Base-by-base conservation (phyloP, 2,888 invertebrate species). In the Rotaria magnacalcarata region DNA sequence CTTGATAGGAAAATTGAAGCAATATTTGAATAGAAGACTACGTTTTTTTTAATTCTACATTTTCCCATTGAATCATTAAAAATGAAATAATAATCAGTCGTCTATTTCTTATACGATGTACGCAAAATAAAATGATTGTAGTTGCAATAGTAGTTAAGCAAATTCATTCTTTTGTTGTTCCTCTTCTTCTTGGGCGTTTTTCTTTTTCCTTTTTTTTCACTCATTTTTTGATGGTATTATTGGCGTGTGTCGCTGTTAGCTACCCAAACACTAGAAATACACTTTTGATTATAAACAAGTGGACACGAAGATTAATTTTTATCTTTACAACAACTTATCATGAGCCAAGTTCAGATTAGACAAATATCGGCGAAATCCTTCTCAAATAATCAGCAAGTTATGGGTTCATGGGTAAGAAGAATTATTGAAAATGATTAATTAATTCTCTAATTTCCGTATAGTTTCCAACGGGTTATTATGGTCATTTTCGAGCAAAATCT, bases 401-500 rank as follows among this genome's bases (percentile, higher is more conserved):
- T 34, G 11, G 67, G 67, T 41, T 34, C 67, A 34, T 67, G 67
- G 67, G 67, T 67, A 67, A 67, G 27, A 14, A 16, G 19, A 3
- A 19, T 19, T 52, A 54, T 54, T 21, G 21, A 54, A 54, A 4
- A 21, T 5, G 54, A 54, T 4, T 6, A 21, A 54, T 54, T 5
- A 54, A 19, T 21, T 21, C 2, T 19, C 4, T 21, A 6, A 5
- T 54, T 21, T 90, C 89, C 87, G 14, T 52, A 52, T 88, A 91
- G 91, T 90, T 89, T 89, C 90, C 90, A 85, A 87, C 89, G 60
- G 90, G 91, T 24, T 91, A 89, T 87, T 89, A 91, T 89, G 91
- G 91, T 19, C 90, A 91, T 87, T 90, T 89, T 87, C 88, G 90
- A 54, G 90, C 90, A 85, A 90, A 89, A 87, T 88, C 90, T 16